These are phyloP conservation scores for Bradypodion pumilum DNA, from an alignment of 2,797 vertebrate genomes.

Conservation along the genomic window DNA sequence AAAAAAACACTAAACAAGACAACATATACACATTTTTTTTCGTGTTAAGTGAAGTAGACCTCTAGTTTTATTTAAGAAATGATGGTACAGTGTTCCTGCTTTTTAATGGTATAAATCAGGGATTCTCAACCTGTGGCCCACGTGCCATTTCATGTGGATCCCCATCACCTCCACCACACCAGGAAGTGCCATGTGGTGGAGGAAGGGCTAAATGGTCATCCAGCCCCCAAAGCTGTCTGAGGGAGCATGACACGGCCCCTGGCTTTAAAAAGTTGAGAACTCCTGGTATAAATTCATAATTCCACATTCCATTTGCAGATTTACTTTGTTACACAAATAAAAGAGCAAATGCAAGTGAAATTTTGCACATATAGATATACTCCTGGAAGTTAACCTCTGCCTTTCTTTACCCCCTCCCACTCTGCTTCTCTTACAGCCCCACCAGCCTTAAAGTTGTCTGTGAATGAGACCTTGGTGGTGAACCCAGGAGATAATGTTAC, in stretches of 20 bases:
- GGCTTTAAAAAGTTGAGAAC: neutral
- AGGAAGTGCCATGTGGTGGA: too few species aligned
- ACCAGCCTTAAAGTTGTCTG: constrained; percentile 89
- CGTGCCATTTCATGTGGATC: too few species aligned
- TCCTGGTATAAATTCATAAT: neutral
- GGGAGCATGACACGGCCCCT: too few species aligned
- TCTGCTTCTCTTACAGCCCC: constrained; percentile 78
- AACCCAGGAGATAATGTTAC: constrained; percentile 91
- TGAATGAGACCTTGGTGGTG: constrained; percentile 93
- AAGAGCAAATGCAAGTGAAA: neutral
- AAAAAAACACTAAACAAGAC: neutral
- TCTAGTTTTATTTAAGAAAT: neutral
- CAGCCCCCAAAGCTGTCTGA: too few species aligned
- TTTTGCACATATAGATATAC: neutral
- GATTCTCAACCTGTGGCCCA: too few species aligned
- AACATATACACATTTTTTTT: neutral
- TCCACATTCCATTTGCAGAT: neutral
- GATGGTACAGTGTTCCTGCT: neutral
- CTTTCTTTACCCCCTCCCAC: constrained; percentile 18
- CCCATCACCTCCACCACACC: too few species aligned
- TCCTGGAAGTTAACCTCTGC: neutral
- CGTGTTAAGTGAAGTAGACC: neutral
- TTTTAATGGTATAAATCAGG: too few species aligned
- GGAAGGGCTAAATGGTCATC: too few species aligned
- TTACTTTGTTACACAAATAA: neutral